Evolutionary conservation across 2,888 invertebrate genomes (phyloP).

Genomic region (Folsomia candida): DNA sequence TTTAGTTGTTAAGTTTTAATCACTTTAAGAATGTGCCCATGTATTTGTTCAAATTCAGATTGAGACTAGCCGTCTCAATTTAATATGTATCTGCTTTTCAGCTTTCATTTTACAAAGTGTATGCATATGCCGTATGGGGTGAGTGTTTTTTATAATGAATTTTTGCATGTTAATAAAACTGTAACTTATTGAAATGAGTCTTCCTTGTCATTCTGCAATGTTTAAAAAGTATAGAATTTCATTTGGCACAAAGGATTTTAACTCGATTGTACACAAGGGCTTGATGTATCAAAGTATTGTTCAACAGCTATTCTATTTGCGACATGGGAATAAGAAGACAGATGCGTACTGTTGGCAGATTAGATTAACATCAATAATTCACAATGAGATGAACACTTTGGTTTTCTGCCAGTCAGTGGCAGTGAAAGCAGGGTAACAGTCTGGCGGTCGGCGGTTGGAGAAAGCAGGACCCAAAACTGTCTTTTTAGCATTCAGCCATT

Average conservation of each 20-base stretch:
- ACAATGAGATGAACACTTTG: constrained; percentile 8
- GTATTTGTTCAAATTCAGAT: too few relatives aligned
- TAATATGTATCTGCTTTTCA: too few relatives aligned
- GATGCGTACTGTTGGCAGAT: background rate
- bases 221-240: too few relatives aligned
- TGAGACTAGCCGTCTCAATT: too few relatives aligned
- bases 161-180: background rate
- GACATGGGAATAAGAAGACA: background rate
- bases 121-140: too few relatives aligned
- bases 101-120: too few relatives aligned
- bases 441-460: too few relatives aligned
- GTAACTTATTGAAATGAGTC: too few relatives aligned
- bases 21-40: background rate
- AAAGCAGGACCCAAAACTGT: background rate
- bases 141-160: background rate
- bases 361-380: constrained; percentile 6
- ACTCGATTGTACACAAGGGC: too few relatives aligned
- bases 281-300: background rate
- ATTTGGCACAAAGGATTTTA: too few relatives aligned
- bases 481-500: constrained; percentile 3
- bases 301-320: background rate
- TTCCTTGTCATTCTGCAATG: too few relatives aligned
- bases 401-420: background rate
- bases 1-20: background rate
- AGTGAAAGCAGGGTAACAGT: constrained; percentile 2